Conservation (phyloP, 2,888 invertebrate species). For the Epirrhoe alternata region DNA sequence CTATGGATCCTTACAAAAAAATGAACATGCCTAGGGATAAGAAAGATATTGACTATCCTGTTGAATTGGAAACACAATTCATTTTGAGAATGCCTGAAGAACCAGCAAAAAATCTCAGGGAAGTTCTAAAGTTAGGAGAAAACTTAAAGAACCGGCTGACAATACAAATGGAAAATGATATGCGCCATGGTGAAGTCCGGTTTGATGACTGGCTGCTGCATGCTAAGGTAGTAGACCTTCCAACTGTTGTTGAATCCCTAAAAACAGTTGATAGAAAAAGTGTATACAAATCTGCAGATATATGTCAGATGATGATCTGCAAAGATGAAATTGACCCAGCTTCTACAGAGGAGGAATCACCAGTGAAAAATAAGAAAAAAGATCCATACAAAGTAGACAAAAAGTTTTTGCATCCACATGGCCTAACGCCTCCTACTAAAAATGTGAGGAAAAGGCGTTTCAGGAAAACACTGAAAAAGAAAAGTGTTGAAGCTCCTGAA, state of each 20-base stretch:
- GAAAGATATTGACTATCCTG: constrained; percentile 78
- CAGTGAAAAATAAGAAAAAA: constrained; percentile 92
- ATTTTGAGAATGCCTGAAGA: constrained; percentile 93
- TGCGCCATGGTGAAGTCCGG: constrained; percentile 94
- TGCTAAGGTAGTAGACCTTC: constrained; percentile 95
- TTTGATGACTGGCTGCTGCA: constrained; percentile 95
- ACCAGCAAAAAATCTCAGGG: constrained; percentile 89
- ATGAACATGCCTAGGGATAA: constrained; percentile 69
- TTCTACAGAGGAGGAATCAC: constrained; percentile 91
- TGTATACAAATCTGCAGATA: constrained; percentile 98
- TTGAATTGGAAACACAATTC: constrained; percentile 94
- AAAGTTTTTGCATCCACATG: constrained; percentile 97
- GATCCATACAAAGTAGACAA: constrained; percentile 94
- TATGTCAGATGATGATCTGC: constrained; percentile 96
- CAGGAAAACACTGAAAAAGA: constrained; percentile 97
- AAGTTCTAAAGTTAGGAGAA: constrained; percentile 91
- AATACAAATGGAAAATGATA: constrained; percentile 94
- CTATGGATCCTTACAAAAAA: constrained; percentile 30
- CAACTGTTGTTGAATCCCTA: constrained; percentile 95
- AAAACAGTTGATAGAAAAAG: constrained; percentile 99
- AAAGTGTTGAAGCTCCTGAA: constrained; percentile 98
- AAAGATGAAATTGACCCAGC: constrained; percentile 94
- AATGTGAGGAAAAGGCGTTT: constrained; percentile 97
- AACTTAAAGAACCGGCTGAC: constrained; percentile 93
- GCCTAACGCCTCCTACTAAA: constrained; percentile 97